These are phyloP conservation scores for Hymenopus coronatus DNA, from an alignment of 2,888 invertebrate species.

Conservation along the genomic window DNA sequence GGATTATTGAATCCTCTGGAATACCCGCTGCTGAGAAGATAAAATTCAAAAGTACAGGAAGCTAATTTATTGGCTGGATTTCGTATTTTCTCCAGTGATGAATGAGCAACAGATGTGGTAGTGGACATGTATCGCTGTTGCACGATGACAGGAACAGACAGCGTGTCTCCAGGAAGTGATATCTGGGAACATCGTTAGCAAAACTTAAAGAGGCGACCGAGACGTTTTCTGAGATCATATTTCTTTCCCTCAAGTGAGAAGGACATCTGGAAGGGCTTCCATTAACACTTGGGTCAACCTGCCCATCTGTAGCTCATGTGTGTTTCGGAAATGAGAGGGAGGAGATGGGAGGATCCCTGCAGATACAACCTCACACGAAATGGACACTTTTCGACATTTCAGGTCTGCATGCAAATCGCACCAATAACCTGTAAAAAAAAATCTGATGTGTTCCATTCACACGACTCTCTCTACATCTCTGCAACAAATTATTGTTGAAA, in stretches of 20 bases:
- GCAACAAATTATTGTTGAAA: too few species aligned
- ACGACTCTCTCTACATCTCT: too few species aligned
- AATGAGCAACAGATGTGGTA: background rate
- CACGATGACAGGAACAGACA: background rate
- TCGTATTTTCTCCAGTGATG: background rate
- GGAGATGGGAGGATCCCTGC: background rate
- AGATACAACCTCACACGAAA: background rate
- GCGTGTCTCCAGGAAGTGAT: background rate
- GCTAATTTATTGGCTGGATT: background rate
- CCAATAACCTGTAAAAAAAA: too few species aligned
- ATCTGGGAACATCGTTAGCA: slow-evolving; percentile 10
- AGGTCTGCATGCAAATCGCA: too few species aligned
- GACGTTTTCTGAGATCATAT: background rate
- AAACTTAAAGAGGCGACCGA: background rate
- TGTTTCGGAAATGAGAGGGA: background rate
- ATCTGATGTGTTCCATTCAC: too few species aligned
- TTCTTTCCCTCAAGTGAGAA: background rate
- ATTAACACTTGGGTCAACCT: background rate
- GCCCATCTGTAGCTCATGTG: background rate
- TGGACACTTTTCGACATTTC: background rate
- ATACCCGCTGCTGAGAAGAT: too few species aligned
- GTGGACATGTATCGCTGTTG: background rate
- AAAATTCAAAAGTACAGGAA: background rate
- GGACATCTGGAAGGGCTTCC: background rate
- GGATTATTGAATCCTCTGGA: too few species aligned